Evolutionary conservation across 2,888 invertebrate species (phyloP).

Genomic region (Sinotaia quadrata): DNA sequence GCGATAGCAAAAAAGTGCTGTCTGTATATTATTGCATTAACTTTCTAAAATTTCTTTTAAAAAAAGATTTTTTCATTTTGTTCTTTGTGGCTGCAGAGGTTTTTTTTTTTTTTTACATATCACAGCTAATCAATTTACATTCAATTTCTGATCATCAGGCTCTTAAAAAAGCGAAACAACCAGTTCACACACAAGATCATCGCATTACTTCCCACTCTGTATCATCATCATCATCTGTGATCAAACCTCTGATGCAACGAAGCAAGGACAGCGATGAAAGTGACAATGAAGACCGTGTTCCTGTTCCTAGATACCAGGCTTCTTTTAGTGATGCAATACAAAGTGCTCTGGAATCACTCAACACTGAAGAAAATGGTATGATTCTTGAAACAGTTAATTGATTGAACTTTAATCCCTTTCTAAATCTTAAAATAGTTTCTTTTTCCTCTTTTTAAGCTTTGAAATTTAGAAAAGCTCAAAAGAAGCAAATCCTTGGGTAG

Average conservation of each 20-base stretch:
- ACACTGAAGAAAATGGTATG: background rate
- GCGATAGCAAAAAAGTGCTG: too few species aligned
- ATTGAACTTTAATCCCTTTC: too few species aligned
- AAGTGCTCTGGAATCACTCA: slow-evolving; percentile 21
- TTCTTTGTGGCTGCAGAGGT: background rate
- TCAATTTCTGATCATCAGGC: slow-evolving; percentile 18
- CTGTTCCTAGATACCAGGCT: slow-evolving; percentile 28
- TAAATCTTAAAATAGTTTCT: too few species aligned
- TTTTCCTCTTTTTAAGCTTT: too few species aligned
- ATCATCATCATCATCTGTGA: background rate
- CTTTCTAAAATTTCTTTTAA: too few species aligned
- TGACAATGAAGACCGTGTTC: slow-evolving; percentile 32
- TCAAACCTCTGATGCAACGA: background rate
- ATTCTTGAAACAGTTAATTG: too few species aligned
- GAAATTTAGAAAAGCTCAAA: too few species aligned
- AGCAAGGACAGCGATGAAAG: slow-evolving; percentile 9
- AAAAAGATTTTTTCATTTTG: too few species aligned
- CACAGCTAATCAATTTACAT: background rate
- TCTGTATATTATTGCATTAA: too few species aligned
- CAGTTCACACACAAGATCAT: background rate
- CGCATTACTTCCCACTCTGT: background rate
- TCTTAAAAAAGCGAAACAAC: slow-evolving; percentile 2
- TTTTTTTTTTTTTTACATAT: background rate
- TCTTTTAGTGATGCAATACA: slow-evolving; percentile 33
- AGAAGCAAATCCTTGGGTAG: too few species aligned